phyloP scores from a whole-genome alignment of 2,888 invertebrate genomes.

The Conistra vaccinii region DNA sequence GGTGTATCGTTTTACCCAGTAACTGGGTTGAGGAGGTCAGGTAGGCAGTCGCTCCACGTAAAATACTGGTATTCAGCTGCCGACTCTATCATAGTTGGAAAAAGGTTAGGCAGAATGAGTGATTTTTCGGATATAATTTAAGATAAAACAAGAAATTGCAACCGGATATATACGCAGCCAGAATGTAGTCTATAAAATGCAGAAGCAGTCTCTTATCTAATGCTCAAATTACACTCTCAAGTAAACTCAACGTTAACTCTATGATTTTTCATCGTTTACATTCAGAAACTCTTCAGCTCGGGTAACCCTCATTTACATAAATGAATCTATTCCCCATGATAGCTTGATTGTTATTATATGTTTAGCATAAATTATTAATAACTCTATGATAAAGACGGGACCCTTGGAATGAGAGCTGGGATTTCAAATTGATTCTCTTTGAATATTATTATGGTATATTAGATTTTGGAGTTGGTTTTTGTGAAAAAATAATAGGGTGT shows the following conservation, averaged over 20 bases:
- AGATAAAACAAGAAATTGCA: background rate
- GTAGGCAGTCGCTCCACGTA: no score
- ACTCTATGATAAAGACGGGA: conserved; percentile 39
- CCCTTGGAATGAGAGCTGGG: conserved; percentile 34
- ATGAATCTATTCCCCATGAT: conserved; percentile 48
- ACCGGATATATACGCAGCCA: no score
- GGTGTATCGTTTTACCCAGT: no score
- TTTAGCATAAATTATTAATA: conserved; percentile 67
- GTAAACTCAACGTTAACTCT: conserved; percentile 21
- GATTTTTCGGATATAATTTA: no score
- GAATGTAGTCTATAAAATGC: conserved; percentile 8
- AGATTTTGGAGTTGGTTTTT: conserved; percentile 8
- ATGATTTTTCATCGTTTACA: conserved; percentile 53
- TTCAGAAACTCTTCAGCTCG: conserved; percentile 25
- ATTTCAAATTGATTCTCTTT: conserved; percentile 47
- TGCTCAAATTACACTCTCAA: conserved; percentile 29
- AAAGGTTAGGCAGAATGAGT: no score
- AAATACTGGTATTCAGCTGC: no score
- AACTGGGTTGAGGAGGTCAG: no score
- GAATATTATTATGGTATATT: conserved; percentile 42
- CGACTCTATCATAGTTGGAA: no score
- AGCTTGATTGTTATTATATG: conserved; percentile 59
- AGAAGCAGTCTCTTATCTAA: conserved; percentile 15
- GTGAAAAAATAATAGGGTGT: background rate
- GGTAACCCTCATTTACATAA: conserved; percentile 55